These are phyloP conservation scores for Seriola rivoliana DNA, from an alignment of 2,113 vertebrate genomes.

Conservation along the genomic window DNA sequence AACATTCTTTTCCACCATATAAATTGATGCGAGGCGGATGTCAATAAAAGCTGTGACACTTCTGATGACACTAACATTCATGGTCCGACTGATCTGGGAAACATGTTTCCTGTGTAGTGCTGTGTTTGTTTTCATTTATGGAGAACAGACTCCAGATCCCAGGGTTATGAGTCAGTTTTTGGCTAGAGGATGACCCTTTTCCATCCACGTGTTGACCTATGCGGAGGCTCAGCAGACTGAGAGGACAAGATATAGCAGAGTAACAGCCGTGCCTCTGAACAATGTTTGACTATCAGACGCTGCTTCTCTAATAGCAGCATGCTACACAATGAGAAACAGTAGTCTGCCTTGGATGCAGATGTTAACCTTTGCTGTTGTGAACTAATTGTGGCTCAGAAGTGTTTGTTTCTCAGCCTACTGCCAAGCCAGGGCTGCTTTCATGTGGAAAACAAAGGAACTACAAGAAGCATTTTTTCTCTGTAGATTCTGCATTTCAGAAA, in stretches of 20 bases:
- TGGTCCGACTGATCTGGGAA: constrained; percentile 23
- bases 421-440: constrained; percentile 18
- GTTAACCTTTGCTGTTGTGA: constrained; percentile 45
- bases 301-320: background rate
- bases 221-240: background rate
- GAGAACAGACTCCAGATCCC: constrained; percentile 41
- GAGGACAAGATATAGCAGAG: background rate
- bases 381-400: constrained; percentile 47
- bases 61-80: constrained; percentile 45
- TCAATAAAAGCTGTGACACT: constrained; percentile 11
- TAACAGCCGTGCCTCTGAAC: background rate
- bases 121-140: constrained; percentile 54
- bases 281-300: background rate
- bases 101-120: constrained; percentile 39
- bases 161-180: constrained; percentile 48
- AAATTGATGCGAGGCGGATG: constrained; percentile 4
- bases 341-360: constrained; percentile 40
- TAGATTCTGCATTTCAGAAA: background rate
- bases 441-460: constrained; percentile 35
- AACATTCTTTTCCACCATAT: background rate
- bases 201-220: constrained; percentile 47
- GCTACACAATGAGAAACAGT: constrained; percentile 41
- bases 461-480: background rate
- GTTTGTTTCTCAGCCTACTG: constrained; percentile 38
- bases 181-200: constrained; percentile 41